Evolutionary conservation across 2,113 vertebrate genomes (phyloP).

Genomic region (Tyto alba): DNA sequence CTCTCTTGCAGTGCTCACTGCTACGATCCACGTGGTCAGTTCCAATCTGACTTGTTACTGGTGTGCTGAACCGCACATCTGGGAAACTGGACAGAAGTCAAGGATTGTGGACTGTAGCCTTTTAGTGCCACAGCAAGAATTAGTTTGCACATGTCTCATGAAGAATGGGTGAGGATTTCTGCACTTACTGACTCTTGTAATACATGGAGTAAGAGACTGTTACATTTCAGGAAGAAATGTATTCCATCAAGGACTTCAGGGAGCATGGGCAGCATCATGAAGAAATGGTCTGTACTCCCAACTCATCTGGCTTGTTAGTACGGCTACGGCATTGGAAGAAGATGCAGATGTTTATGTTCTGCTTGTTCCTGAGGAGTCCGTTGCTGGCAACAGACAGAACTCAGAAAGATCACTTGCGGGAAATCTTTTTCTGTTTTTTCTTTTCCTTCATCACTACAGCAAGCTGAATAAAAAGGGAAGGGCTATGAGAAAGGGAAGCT

Average conservation of each 20-base stretch:
- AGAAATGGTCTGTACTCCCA: not conserved
- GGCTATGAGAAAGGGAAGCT: slow-evolving; percentile 37
- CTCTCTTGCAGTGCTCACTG: not conserved
- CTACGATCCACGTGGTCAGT: not conserved
- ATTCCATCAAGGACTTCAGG: slow-evolving; percentile 13
- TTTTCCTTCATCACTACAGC: not conserved
- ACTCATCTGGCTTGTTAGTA: not conserved
- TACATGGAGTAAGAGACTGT: slow-evolving; percentile 33
- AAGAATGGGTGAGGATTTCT: slow-evolving; percentile 38
- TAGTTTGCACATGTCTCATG: slow-evolving; percentile 34
- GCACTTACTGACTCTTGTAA: slow-evolving; percentile 44
- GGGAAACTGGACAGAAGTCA: not conserved
- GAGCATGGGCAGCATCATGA: not conserved
- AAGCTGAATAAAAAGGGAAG: slow-evolving; percentile 45
- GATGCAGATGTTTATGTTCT: not conserved
- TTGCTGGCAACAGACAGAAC: slow-evolving; percentile 57
- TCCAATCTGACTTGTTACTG: not conserved
- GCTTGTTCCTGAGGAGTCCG: slow-evolving; percentile 3
- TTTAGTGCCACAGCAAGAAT: not conserved
- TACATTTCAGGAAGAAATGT: slow-evolving; percentile 26
- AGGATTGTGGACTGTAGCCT: not conserved
- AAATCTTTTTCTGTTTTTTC: not conserved
- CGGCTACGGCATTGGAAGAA: not conserved
- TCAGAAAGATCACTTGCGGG: not conserved
- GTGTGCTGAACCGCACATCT: not conserved